phyloP scores from a whole-genome alignment of 2,888 invertebrate species.

The Carcina quercana region DNA sequence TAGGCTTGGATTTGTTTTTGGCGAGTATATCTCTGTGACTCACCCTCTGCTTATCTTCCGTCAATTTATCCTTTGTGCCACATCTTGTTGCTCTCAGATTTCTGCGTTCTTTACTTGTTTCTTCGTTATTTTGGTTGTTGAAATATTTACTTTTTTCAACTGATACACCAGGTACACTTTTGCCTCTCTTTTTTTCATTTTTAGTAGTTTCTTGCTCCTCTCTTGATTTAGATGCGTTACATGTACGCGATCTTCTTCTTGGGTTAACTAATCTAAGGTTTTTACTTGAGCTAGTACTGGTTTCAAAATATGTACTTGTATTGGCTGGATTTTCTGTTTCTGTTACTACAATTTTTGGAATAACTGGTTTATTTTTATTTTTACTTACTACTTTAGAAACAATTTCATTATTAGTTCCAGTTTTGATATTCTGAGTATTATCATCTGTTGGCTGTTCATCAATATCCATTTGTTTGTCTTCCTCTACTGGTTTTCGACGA shows the following conservation, averaged over 20 bases:
- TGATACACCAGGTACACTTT: constrained; percentile 38
- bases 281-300: neutral
- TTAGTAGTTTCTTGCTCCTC: neutral
- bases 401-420: neutral
- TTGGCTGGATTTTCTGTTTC: constrained; percentile 23
- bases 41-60: constrained; percentile 44
- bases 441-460: neutral
- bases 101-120: constrained; percentile 21
- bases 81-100: constrained; percentile 14
- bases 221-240: constrained; percentile 17
- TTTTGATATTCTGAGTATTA: neutral
- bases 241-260: constrained; percentile 30
- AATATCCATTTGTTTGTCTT: neutral
- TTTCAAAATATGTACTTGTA: constrained; percentile 42
- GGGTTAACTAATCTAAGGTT: constrained; percentile 18
- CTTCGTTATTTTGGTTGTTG: constrained; percentile 14
- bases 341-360: constrained; percentile 37
- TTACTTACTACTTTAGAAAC: neutral
- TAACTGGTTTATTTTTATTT: constrained; percentile 11
- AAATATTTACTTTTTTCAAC: constrained; percentile 54
- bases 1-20: constrained; percentile 30
- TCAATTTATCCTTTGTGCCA: constrained; percentile 23
- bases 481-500: neutral
- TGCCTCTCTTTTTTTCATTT: constrained; percentile 34
- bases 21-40: constrained; percentile 49